phyloP scores from a whole-genome alignment of 2,888 invertebrate species.

The Embidobia sp. region DNA sequence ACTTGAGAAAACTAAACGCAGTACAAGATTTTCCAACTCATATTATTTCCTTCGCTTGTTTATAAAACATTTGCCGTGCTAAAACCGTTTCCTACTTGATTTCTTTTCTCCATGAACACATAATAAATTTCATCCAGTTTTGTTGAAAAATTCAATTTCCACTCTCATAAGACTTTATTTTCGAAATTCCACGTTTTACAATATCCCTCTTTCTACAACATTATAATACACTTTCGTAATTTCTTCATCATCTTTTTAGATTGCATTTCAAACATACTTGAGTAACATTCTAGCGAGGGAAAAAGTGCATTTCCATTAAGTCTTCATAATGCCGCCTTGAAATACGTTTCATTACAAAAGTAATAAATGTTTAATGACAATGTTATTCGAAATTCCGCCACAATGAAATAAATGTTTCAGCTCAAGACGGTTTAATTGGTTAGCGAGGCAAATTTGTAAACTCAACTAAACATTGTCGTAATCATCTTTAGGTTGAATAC shows the following conservation, averaged over 20 bases:
- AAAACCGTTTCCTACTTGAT: too few species aligned
- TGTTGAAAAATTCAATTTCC: constrained; percentile 9
- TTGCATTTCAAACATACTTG: constrained; percentile 23
- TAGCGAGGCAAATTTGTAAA: constrained; percentile 34
- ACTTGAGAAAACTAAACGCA: too few species aligned
- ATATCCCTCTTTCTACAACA: constrained; percentile 1
- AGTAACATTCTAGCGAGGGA: neutral
- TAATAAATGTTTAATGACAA: constrained; percentile 18
- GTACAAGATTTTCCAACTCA: too few species aligned
- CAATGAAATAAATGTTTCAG: constrained; percentile 39
- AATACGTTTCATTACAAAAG: constrained; percentile 13
- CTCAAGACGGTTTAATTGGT: neutral
- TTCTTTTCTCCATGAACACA: too few species aligned
- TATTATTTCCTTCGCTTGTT: too few species aligned
- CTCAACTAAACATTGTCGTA: constrained; percentile 37
- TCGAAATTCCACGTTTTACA: neutral
- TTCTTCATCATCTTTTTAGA: constrained; percentile 23
- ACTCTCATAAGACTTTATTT: constrained; percentile 2
- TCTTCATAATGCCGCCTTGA: constrained; percentile 8
- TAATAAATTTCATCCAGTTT: neutral
- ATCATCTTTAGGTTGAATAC: constrained; percentile 28
- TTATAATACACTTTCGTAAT: constrained; percentile 24
- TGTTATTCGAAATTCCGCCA: constrained; percentile 10
- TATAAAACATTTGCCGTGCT: too few species aligned
- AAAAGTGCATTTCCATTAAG: constrained; percentile 19